Percentiles rank a stretch among this genome's conserved stretches.
Evolutionary conservation across 2,113 vertebrate species (phyloP).

Genomic region (Phaetusa simplex): DNA sequence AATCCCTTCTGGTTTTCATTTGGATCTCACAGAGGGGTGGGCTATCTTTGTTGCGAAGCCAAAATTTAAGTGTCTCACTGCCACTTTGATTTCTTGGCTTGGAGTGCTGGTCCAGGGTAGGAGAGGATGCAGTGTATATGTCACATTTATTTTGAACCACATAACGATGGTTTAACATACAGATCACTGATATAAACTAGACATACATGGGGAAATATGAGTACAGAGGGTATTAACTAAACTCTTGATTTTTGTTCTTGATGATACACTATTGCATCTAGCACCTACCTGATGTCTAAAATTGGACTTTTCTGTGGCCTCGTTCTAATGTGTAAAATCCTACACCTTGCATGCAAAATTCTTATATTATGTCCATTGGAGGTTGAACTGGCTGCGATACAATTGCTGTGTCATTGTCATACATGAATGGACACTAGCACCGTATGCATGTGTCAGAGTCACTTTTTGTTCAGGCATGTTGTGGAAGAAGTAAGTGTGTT

Average conservation of each 20-base stretch:
- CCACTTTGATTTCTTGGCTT: background rate
- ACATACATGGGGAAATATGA: background rate
- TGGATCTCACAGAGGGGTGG: background rate
- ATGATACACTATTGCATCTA: background rate
- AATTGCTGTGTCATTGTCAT: fast-evolving
- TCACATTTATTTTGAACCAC: background rate
- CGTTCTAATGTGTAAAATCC: background rate
- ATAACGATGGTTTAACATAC: background rate
- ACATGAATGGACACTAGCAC: background rate
- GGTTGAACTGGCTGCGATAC: background rate
- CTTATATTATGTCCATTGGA: background rate
- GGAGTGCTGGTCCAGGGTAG: background rate
- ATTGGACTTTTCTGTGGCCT: background rate
- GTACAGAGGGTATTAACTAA: background rate
- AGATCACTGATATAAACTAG: background rate
- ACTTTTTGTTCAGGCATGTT: background rate
- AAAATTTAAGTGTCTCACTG: background rate
- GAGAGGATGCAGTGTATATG: background rate
- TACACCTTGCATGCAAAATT: background rate
- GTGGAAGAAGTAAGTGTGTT: background rate
- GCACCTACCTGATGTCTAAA: background rate
- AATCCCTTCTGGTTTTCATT: background rate
- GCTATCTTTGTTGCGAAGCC: background rate
- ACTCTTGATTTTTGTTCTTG: background rate
- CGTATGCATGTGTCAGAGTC: background rate